phyloP scores from a whole-genome alignment of 2,797 vertebrate genomes.

The Takifugu rubripes region DNA sequence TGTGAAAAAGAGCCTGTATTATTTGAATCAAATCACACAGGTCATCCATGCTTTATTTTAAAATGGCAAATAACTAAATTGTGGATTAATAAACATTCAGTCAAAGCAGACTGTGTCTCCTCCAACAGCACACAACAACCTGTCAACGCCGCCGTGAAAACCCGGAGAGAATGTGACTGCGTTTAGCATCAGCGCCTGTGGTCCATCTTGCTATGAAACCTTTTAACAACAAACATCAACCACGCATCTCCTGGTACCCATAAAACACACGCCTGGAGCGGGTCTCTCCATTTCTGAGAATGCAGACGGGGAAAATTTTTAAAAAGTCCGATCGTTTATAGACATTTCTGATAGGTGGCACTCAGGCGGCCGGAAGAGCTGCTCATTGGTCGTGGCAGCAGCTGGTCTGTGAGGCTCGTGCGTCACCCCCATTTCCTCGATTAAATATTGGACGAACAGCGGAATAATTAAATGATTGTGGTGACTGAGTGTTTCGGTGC shows the following conservation, averaged over 20 bases:
- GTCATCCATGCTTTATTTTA: no score
- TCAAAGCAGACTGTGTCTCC: no score
- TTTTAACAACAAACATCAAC: constrained; percentile 15
- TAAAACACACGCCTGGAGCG: constrained; percentile 4
- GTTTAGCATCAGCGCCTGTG: constrained; percentile 18
- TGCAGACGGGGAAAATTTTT: neutral
- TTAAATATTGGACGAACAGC: constrained; percentile 58
- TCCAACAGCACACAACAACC: neutral
- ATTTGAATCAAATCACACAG: no score
- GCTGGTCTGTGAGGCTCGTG: constrained; percentile 22
- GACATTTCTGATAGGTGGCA: constrained; percentile 24
- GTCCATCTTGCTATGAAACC: constrained; percentile 3
- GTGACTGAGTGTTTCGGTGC: constrained; percentile 43
- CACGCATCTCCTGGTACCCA: neutral
- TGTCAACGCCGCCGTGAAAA: constrained; percentile 20
- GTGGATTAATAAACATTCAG: no score
- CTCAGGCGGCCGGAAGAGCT: constrained; percentile 21
- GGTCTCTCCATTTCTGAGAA: neutral
- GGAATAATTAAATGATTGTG: constrained; percentile 52
- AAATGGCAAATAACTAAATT: no score
- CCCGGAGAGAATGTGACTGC: constrained; percentile 9
- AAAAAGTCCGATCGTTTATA: constrained; percentile 3
- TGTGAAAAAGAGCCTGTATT: no score
- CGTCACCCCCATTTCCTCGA: constrained; percentile 57
- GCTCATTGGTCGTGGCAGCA: constrained; percentile 15